Conservation (phyloP, 1,140 invertebrate genomes). For the Harpegnathos saltator region DNA sequence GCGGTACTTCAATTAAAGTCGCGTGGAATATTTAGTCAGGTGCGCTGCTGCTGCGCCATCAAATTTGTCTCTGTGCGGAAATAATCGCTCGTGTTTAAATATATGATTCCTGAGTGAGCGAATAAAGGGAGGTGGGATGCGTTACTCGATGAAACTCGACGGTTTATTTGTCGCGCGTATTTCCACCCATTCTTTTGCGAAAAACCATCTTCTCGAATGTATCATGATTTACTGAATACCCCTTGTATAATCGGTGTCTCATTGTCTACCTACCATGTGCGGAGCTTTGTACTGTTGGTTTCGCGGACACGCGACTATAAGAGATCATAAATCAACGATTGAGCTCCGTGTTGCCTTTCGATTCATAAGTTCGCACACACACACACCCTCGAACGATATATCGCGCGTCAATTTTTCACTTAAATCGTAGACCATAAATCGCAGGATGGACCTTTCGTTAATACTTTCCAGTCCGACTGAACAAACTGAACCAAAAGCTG, state of each 20-base stretch:
- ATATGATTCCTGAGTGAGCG: too few species aligned
- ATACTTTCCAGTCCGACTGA: conserved; percentile 5
- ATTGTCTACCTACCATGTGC: conserved; percentile 3
- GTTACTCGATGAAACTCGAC: too few species aligned
- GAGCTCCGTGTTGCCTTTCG: neutral
- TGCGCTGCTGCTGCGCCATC: too few species aligned
- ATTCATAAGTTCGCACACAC: neutral
- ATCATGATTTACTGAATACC: too few species aligned
- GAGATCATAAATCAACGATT: conserved; percentile 28
- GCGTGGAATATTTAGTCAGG: too few species aligned
- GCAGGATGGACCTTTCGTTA: neutral
- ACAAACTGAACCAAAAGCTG: neutral
- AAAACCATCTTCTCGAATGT: too few species aligned
- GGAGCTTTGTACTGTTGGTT: neutral
- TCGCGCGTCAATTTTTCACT: neutral
- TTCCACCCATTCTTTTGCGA: too few species aligned
- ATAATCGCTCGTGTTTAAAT: too few species aligned
- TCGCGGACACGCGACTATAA: neutral
- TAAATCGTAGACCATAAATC: neutral
- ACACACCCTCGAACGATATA: neutral
- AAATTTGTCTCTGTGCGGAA: too few species aligned
- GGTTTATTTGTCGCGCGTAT: too few species aligned
- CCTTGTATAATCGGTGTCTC: conserved; percentile 18
- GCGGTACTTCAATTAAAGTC: too few species aligned
- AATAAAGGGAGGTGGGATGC: too few species aligned